phyloP scores from a whole-genome alignment of 2,113 vertebrate species.

The Cyanoderma ruficeps region DNA sequence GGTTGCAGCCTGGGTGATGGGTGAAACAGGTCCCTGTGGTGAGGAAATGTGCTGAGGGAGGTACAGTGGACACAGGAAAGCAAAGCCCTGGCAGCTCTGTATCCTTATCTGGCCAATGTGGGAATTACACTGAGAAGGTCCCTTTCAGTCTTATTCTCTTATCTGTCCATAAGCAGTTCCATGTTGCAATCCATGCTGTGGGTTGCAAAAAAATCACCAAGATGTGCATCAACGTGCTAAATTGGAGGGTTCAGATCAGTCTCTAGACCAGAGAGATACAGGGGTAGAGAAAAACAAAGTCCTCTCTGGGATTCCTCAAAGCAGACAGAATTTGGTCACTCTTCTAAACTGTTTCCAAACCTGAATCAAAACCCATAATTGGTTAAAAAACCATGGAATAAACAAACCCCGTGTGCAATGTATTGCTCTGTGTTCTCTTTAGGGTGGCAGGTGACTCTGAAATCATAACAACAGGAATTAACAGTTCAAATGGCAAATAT shows the following conservation, averaged over 20 bases:
- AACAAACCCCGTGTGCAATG: neutral
- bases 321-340: neutral
- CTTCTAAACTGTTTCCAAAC: neutral
- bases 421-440: neutral
- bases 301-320: neutral
- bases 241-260: neutral
- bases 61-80: neutral
- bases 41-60: neutral
- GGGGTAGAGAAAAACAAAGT: neutral
- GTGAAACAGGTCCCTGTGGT: neutral
- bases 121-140: neutral
- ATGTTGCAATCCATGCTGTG: neutral
- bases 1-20: neutral
- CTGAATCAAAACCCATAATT: neutral
- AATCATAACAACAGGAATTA: slow-evolving; percentile 29
- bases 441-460: neutral
- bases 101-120: neutral
- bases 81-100: neutral
- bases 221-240: neutral
- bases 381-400: neutral
- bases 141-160: neutral
- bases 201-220: neutral
- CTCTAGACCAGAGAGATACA: neutral
- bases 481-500: slow-evolving; percentile 13
- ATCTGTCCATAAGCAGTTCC: neutral